Percentiles rank a stretch among this genome's conserved stretches.
phyloP scores from a whole-genome alignment of 2,113 vertebrate genomes.

The Gnathonemus echidnorhynchus region DNA sequence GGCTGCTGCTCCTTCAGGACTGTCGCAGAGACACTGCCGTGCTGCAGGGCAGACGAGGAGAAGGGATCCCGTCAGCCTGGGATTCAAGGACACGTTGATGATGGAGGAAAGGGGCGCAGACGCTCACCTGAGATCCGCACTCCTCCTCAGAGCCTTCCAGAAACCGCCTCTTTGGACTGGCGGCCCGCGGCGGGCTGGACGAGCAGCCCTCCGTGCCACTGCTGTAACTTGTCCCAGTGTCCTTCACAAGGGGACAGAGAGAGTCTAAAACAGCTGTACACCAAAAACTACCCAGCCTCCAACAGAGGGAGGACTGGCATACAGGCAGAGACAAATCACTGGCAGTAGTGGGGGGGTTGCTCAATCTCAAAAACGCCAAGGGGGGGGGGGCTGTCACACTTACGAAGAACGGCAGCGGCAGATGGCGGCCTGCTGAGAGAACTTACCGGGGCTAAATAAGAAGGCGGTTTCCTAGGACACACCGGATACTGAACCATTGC shows the following conservation, averaged over 20 bases:
- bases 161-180: constrained; percentile 52
- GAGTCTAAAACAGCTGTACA: not conserved
- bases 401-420: not conserved
- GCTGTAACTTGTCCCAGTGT: constrained; percentile 39
- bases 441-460: constrained; percentile 58
- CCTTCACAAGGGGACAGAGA: constrained; percentile 38
- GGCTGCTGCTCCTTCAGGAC: constrained; percentile 25
- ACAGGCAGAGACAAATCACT: not conserved
- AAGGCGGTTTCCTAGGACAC: constrained; percentile 58
- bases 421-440: not conserved
- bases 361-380: not conserved
- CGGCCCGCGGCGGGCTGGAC: constrained; percentile 33
- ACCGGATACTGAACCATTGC: constrained; percentile 70
- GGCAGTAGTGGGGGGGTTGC: not conserved
- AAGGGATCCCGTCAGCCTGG: not conserved
- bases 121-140: constrained; percentile 30
- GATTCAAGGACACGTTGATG: not conserved
- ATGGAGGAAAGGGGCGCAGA: not conserved
- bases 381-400: not conserved
- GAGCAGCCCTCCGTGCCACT: constrained; percentile 37
- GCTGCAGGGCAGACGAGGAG: constrained; percentile 27
- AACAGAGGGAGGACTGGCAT: not conserved
- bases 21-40: constrained; percentile 24
- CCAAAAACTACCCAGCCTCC: constrained; percentile 10
- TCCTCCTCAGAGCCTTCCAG: constrained; percentile 39